These are phyloP conservation scores for Chymomyza procnemis DNA, from an alignment of 2,888 invertebrate species.

Conservation along the genomic window DNA sequence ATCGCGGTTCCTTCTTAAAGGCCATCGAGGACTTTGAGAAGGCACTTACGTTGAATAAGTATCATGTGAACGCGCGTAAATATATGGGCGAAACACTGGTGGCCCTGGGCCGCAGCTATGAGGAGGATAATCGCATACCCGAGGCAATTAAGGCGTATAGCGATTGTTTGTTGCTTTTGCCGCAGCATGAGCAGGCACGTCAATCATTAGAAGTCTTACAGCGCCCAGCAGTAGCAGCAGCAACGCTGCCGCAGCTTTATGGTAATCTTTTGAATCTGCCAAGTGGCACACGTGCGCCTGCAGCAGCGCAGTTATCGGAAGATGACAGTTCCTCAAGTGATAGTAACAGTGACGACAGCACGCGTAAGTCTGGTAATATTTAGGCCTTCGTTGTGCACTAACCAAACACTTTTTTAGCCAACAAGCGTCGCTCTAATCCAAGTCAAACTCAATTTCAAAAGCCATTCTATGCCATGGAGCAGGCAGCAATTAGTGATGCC, in stretches of 20 bases:
- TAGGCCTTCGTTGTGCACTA: background rate
- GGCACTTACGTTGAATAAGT: conserved; percentile 91
- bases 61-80: conserved; percentile 94
- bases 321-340: conserved; percentile 53
- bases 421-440: conserved; percentile 9
- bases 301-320: conserved; percentile 31
- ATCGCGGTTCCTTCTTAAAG: conserved; percentile 94
- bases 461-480: conserved; percentile 79
- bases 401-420: conserved; percentile 43
- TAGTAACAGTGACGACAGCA: conserved; percentile 28
- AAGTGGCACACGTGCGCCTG: background rate
- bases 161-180: conserved; percentile 89
- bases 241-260: background rate
- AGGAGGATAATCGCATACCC: conserved; percentile 90
- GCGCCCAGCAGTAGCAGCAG: conserved; percentile 77
- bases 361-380: conserved; percentile 40
- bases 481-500: conserved; percentile 58
- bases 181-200: conserved; percentile 92
- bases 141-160: conserved; percentile 91
- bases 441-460: conserved; percentile 83
- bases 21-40: conserved; percentile 97
- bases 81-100: conserved; percentile 96
- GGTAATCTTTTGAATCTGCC: conserved; percentile 25
- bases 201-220: conserved; percentile 89
- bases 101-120: conserved; percentile 91